Evolutionary conservation across 2,113 vertebrate genomes (phyloP).

Genomic region (Semicossyphus pulcher): DNA sequence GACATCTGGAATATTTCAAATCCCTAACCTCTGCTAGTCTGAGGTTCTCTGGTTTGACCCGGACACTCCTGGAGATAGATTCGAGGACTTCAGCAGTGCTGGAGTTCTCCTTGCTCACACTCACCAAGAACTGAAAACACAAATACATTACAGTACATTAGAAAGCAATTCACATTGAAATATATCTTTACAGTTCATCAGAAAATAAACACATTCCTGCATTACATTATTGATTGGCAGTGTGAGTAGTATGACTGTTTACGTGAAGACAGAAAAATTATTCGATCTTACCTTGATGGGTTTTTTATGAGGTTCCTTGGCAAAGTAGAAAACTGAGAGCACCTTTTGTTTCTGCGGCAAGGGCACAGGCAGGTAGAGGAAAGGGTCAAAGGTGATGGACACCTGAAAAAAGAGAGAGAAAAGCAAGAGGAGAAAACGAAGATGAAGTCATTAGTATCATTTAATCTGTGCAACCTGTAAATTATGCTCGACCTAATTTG

Average conservation of each 20-base stretch:
- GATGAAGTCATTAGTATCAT: neutral
- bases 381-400: constrained; percentile 98
- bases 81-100: constrained; percentile 93
- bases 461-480: too few species aligned
- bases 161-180: neutral
- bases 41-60: constrained; percentile 92
- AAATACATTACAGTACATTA: neutral
- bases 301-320: constrained; percentile 96
- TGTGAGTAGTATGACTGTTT: neutral
- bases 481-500: too few species aligned
- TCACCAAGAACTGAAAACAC: constrained; percentile 90
- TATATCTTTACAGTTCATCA: too few species aligned
- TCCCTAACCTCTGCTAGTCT: constrained; percentile 90
- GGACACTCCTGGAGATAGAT: constrained; percentile 90
- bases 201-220: too few species aligned
- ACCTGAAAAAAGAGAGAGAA: constrained; percentile 81
- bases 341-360: constrained; percentile 98
- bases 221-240: neutral
- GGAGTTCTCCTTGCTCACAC: constrained; percentile 97
- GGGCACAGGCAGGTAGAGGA: constrained; percentile 96
- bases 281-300: constrained; percentile 90
- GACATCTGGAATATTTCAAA: neutral
- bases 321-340: constrained; percentile 94
- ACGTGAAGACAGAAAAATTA: neutral
- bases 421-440: neutral